Conservation (phyloP, 2,888 invertebrate species). For the Callosobruchus maculatus region DNA sequence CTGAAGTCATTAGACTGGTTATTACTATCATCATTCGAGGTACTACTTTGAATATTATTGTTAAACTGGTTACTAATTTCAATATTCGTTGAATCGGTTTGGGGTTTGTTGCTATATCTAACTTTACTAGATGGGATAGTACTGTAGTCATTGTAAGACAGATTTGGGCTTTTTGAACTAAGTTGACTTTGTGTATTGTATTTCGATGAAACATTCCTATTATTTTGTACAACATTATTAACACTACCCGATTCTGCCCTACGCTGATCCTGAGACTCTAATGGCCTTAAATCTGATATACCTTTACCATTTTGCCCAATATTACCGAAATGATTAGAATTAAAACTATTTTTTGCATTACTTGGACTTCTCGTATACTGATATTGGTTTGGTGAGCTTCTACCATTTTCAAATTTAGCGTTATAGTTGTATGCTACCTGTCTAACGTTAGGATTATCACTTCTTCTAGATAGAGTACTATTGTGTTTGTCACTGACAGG, state of each 20-base stretch:
- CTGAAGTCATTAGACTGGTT: background rate
- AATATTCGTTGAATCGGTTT: background rate
- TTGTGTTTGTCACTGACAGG: slow-evolving; percentile 3
- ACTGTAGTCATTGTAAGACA: background rate
- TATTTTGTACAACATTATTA: background rate
- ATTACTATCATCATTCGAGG: background rate
- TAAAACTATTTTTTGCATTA: background rate
- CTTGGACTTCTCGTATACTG: background rate
- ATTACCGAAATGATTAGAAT: background rate
- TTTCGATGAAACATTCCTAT: background rate
- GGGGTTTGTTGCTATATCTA: background rate
- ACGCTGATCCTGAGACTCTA: background rate
- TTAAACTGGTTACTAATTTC: background rate
- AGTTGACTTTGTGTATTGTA: background rate
- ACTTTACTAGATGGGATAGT: background rate
- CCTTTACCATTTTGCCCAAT: background rate
- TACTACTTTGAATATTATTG: background rate
- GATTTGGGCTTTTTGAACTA: background rate
- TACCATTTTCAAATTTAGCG: background rate
- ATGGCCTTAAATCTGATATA: background rate
- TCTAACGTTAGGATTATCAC: slow-evolving; percentile 1
- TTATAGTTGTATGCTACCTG: slow-evolving; percentile 1
- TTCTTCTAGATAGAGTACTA: background rate
- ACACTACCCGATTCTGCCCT: background rate
- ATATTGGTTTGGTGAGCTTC: background rate